Percentiles rank a stretch among this genome's conserved stretches.
Conservation (phyloP, 2,888 invertebrate species). For the Plagodis pulveraria region DNA sequence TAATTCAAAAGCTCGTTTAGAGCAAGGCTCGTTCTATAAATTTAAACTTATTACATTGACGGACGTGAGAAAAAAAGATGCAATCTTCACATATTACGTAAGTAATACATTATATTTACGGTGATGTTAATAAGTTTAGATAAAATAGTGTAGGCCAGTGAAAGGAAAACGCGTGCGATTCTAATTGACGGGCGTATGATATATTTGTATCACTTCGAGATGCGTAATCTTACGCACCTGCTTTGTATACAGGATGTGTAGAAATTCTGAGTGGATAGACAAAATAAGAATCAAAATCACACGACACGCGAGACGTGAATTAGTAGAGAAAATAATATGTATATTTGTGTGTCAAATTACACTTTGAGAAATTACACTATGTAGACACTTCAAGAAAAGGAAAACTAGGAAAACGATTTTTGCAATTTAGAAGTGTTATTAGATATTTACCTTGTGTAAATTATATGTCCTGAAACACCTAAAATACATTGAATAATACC, state of each 20-base stretch:
- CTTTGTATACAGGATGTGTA: conserved; percentile 30
- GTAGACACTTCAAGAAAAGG: no score
- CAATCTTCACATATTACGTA: conserved; percentile 34
- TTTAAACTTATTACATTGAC: conserved; percentile 43
- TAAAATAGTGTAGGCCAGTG: conserved; percentile 48
- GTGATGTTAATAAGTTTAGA: conserved; percentile 19
- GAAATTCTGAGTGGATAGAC: conserved; percentile 20
- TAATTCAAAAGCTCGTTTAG: conserved; percentile 17
- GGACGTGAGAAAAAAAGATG: conserved; percentile 46
- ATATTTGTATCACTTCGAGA: conserved; percentile 72
- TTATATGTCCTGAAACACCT: no score
- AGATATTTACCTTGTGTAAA: no score
- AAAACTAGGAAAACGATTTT: no score
- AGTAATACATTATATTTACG: conserved; percentile 26
- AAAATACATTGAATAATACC: no score
- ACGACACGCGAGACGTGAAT: conserved; percentile 23
- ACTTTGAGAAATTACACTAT: no score
- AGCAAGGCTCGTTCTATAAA: conserved; percentile 38
- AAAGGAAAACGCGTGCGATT: conserved; percentile 62
- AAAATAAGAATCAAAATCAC: conserved; percentile 11
- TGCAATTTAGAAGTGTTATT: no score
- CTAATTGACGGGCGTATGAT: conserved; percentile 54
- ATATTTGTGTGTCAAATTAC: background rate
- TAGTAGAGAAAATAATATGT: conserved; percentile 14
- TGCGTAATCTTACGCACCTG: conserved; percentile 57